Base-by-base conservation (phyloP, 2,113 vertebrate genomes). In the Alexandromys fortis region DNA sequence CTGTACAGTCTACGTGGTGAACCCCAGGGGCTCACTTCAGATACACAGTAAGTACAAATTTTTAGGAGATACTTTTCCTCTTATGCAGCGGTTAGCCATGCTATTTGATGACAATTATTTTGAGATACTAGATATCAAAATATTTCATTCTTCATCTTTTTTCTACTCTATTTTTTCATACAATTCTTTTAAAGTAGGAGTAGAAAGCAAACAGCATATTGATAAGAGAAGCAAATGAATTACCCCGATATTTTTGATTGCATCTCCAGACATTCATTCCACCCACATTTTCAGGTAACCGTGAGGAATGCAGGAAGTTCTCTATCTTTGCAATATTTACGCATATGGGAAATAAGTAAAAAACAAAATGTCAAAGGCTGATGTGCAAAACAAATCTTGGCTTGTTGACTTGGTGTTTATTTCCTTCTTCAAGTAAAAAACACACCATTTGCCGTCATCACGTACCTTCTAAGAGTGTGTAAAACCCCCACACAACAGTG, bases 1-100 rank as follows among this genome's bases (percentile, higher is more conserved):
- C 8, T 42, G 30, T 17, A 22, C 30, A 5, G 21, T 0, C 85
- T 17, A 16, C 7, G 16, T 2, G 3, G n/a, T 0, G 24, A 10
- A 78, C 28, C 28, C 7, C 6, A 12, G 13, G 0, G 24, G 38
- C 6, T 61, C 49, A 63, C 17, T 63, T 55, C 7, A 8, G 67
- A 30, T 13, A 7, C 26, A 7, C 7, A 17, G 38, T 47, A 38
- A 38, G 28, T 52, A n/a, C 4, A 12, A 35, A 65, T 28, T 49
- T 55, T 35, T 67, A 86, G 35, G 47, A 89, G 89, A 68, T 28
- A 10, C 38, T 38, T 21, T 45, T 58, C 58, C 38, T 81, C 38
- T 9, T 86, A 49, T 14, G 3, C 38, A 21, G 11, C 45, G 8
- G 35, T 14, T 49, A 47, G 33, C 61, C 22, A 30, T 13, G 11